Percentiles rank a stretch among this genome's conserved stretches.
phyloP scores from a whole-genome alignment of 2,797 vertebrate species.

The Etheostoma perlongum region DNA sequence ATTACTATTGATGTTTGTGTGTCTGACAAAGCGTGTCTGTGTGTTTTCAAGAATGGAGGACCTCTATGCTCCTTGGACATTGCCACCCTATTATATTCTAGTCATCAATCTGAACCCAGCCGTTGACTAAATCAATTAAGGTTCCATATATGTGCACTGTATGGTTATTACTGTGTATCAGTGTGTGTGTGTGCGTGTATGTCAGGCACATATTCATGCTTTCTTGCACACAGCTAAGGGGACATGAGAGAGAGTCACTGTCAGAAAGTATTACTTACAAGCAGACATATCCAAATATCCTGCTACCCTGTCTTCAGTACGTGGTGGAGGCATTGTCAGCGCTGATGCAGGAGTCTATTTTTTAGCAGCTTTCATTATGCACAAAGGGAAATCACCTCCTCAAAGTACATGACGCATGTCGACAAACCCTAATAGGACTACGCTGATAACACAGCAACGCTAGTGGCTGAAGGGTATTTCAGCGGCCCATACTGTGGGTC shows the following conservation, averaged over 20 bases:
- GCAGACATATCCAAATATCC: conserved; percentile 52
- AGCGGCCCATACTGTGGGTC: background rate
- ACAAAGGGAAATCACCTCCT: conserved; percentile 62
- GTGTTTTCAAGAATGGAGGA: conserved; percentile 22
- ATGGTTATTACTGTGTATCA: background rate
- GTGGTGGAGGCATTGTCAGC: conserved; percentile 57
- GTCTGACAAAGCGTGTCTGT: conserved; percentile 39
- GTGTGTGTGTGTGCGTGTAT: background rate
- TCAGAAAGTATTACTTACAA: conserved; percentile 61
- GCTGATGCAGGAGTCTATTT: conserved; percentile 62
- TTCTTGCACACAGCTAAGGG: conserved; percentile 33
- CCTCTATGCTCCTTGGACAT: conserved; percentile 21
- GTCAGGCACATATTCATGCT: conserved; percentile 25
- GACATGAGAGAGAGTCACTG: conserved; percentile 35
- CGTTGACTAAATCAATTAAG: conserved; percentile 46
- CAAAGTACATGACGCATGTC: conserved; percentile 56
- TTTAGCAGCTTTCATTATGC: conserved; percentile 73
- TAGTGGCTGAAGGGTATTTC: background rate
- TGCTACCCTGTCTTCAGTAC: conserved; percentile 43
- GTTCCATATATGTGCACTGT: conserved; percentile 13
- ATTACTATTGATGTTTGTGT: conserved; percentile 27
- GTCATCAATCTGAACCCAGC: conserved; percentile 27
- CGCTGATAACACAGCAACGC: conserved; percentile 25
- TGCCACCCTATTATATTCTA: conserved; percentile 34
- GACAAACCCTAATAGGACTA: conserved; percentile 36